phyloP scores from a whole-genome alignment of 2,888 invertebrate genomes.

The Sphecodes monilicornis region DNA sequence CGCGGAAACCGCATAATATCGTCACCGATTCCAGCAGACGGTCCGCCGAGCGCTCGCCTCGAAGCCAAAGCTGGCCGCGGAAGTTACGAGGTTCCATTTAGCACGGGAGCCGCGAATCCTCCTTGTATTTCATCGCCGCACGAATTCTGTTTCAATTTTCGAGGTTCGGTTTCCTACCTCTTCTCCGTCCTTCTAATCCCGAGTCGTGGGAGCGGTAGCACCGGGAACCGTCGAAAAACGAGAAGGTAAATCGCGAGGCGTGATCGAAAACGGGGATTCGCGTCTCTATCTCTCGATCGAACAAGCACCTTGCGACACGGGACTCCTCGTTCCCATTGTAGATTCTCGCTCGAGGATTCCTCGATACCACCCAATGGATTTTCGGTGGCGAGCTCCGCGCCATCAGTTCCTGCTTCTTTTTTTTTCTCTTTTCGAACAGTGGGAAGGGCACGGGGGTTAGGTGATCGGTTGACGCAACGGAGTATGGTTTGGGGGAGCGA shows the following conservation, averaged over 20 bases:
- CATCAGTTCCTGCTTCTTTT: not conserved
- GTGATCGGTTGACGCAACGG: conserved; percentile 39
- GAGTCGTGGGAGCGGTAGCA: not conserved
- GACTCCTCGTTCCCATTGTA: not conserved
- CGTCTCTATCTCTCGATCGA: conserved; percentile 13
- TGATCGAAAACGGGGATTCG: conserved; percentile 38
- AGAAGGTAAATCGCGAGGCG: conserved; percentile 31
- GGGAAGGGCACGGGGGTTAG: conserved; percentile 4
- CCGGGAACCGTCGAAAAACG: conserved; percentile 16
- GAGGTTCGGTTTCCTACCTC: conserved; percentile 33
- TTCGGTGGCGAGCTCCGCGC: not conserved
- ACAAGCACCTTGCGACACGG: conserved; percentile 11
- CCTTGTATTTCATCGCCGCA: conserved; percentile 63
- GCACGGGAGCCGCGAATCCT: conserved; percentile 50
- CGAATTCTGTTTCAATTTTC: conserved; percentile 71
- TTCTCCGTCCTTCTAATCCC: not conserved
- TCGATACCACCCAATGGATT: not conserved
- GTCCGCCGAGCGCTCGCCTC: conserved; percentile 48
- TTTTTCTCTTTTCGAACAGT: not conserved
- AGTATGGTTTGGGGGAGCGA: conserved; percentile 40
- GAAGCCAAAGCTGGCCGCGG: conserved; percentile 35
- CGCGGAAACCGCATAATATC: conserved; percentile 2
- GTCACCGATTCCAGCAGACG: conserved; percentile 28
- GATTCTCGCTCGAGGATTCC: conserved; percentile 23
- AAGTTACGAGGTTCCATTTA: conserved; percentile 72